Conservation (phyloP, 1,140 invertebrate species). For the Coenobita brevimanus region DNA sequence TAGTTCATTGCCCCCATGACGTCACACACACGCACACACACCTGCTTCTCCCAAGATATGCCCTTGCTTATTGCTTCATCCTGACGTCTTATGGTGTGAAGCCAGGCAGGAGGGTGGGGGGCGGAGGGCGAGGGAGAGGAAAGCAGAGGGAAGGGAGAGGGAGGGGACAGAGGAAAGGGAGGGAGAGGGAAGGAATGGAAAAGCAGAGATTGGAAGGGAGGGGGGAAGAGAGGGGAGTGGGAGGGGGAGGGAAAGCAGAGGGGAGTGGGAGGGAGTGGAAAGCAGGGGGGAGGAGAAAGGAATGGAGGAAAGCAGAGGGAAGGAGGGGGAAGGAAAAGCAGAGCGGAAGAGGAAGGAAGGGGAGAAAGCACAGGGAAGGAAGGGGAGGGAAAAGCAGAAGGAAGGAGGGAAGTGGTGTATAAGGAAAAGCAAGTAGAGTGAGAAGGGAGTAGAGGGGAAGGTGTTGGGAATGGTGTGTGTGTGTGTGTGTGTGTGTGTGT, state of each 20-base stretch:
- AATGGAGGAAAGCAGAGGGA: not conserved
- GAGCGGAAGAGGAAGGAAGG: not conserved
- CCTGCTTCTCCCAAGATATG: too few species aligned
- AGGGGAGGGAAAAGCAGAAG: not conserved
- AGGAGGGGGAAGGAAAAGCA: not conserved
- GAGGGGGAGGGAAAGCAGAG: not conserved
- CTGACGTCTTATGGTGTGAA: too few species aligned
- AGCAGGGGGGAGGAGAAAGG: not conserved
- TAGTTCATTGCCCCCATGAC: too few species aligned
- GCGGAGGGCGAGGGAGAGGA: not conserved
- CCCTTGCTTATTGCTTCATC: too few species aligned
- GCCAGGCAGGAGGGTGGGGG: too few species aligned
- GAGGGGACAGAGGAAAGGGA: not conserved
- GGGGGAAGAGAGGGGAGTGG: not conserved
- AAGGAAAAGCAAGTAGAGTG: not conserved
- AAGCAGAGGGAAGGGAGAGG: not conserved
- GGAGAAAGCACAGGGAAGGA: not conserved
- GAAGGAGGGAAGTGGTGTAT: not conserved
- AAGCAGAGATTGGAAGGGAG: too few species aligned
- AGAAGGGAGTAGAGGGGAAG: not conserved
- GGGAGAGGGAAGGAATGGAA: not conserved
- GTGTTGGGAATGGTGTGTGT: not conserved
- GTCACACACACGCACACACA: too few species aligned
- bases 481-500: constrained; percentile 17
- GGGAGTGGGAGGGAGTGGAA: not conserved